Evolutionary conservation across 2,888 invertebrate species (phyloP).

Genomic region (Xanthorhoe spadicearia): DNA sequence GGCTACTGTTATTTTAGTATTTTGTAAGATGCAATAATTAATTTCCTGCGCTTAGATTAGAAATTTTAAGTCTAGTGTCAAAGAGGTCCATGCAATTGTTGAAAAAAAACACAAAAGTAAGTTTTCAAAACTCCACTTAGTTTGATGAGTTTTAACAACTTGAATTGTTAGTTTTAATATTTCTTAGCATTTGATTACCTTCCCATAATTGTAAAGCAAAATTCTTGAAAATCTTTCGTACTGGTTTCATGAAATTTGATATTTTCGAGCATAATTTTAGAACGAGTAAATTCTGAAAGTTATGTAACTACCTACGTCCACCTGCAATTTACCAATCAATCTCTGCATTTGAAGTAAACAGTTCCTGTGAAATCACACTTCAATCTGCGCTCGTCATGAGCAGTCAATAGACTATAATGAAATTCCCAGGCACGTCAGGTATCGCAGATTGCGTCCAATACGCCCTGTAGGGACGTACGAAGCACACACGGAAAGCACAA

Average conservation of each 20-base stretch:
- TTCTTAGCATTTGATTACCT: too few species aligned
- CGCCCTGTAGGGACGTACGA: conserved; percentile 69
- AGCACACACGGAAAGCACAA: conserved; percentile 57
- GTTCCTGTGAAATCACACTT: conserved; percentile 46
- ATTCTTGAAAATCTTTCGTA: background rate
- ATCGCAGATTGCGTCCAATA: conserved; percentile 80
- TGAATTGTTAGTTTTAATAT: too few species aligned
- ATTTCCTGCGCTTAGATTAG: too few species aligned
- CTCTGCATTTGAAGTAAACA: conserved; percentile 26
- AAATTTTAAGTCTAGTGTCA: too few species aligned
- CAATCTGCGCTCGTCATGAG: conserved; percentile 65
- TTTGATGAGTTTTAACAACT: too few species aligned
- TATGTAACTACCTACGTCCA: background rate
- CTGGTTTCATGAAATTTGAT: too few species aligned
- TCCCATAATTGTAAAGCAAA: too few species aligned
- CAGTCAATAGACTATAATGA: conserved; percentile 76
- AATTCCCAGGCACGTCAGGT: conserved; percentile 77
- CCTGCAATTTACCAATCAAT: conserved; percentile 30
- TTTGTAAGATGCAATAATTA: too few species aligned
- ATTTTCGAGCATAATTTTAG: conserved; percentile 12
- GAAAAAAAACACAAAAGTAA: too few species aligned
- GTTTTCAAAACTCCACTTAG: too few species aligned
- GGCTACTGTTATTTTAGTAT: too few species aligned
- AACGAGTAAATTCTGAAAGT: conserved; percentile 9
- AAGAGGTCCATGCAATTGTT: too few species aligned